Base-by-base conservation (phyloP, 1,140 invertebrate genomes). In the Drosophila takahashii region DNA sequence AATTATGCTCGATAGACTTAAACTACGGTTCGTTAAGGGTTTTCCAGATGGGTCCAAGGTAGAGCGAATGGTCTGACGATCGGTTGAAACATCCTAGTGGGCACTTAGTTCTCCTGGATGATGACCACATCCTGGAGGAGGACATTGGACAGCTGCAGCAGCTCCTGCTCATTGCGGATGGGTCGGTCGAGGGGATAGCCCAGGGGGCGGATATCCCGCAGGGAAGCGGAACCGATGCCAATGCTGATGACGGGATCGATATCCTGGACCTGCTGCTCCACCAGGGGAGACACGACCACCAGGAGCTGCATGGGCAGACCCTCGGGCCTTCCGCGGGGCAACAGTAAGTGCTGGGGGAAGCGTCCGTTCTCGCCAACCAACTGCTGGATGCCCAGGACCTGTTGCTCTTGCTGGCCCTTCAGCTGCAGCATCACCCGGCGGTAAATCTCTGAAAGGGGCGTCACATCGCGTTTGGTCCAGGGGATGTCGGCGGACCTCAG, bases 401-500 rank as follows among this genome's bases (percentile, higher is more conserved):
- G 26, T 18, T 32, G 58, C n/a, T 61, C 37, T 44, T 44, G 41
- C 37, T 93, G 62, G 4, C 91, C 92, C 42, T 92, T 92, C 48
- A 94, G 76, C 10, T 93, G 89, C 11, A 86, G 89, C 51, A 94
- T 92, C 15, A 96, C 93, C 29, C 93, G 92, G 11, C 94, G 92
- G 67, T 94, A 93, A 59, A 95, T 93, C 27, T 94, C 92, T 29
- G 92, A 85, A 58, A 94, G 93, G 4, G 94, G 94, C 22, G 95
- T 94, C 51, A 93, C 94, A 79, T 96, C 95, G 6, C 93, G 92
- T 42, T 93, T 94, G 56, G 93, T 95, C 74, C 93, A 93, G 56
- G 93, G 93, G 66, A 95, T 95, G 29, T 96, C 94, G 1, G 93
- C 92, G 2, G 95, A 96, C 47, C 93, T 93, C 26, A 95, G 94